These are phyloP conservation scores for Brachionus sp. DNA, from an alignment of 1,140 invertebrate genomes.

Conservation along the genomic window DNA sequence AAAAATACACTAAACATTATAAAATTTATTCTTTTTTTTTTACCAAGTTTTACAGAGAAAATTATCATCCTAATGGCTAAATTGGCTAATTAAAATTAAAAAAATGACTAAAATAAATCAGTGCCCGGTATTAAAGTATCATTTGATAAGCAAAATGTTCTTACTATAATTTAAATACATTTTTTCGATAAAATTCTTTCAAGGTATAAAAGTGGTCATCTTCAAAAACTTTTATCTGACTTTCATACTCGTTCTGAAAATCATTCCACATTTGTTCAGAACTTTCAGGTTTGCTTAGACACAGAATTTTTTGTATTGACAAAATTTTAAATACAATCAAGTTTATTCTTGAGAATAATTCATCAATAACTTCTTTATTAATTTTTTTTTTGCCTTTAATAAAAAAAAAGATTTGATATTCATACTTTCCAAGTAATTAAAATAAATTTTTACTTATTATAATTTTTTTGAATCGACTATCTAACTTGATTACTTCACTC, in stretches of 20 bases:
- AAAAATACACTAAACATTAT: too few species aligned
- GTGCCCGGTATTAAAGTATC: too few species aligned
- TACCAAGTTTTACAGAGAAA: too few species aligned
- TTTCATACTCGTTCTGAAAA: slow-evolving; percentile 1
- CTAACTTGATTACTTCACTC: neutral
- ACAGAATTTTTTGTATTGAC: slow-evolving; percentile 24
- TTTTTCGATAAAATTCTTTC: slow-evolving; percentile 19
- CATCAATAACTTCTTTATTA: neutral
- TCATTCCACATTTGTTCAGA: neutral
- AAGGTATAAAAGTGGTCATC: neutral
- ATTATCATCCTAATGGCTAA: too few species aligned
- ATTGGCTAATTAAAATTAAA: neutral
- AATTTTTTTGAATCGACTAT: neutral
- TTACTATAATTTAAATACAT: neutral
- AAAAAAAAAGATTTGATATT: neutral
- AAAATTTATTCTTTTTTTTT: neutral
- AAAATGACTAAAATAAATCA: too few species aligned
- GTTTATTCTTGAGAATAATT: neutral
- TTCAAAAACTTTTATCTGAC: neutral
- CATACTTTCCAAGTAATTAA: neutral
- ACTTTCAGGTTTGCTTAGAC: neutral
- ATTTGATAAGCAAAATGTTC: too few species aligned
- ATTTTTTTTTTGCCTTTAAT: neutral
- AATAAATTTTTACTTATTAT: neutral
- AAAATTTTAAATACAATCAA: neutral